Percentiles rank a stretch among this genome's conserved stretches.
These are phyloP conservation scores for Pogoniulus pusillus DNA, from an alignment of 2,797 vertebrate species.

Conservation along the genomic window DNA sequence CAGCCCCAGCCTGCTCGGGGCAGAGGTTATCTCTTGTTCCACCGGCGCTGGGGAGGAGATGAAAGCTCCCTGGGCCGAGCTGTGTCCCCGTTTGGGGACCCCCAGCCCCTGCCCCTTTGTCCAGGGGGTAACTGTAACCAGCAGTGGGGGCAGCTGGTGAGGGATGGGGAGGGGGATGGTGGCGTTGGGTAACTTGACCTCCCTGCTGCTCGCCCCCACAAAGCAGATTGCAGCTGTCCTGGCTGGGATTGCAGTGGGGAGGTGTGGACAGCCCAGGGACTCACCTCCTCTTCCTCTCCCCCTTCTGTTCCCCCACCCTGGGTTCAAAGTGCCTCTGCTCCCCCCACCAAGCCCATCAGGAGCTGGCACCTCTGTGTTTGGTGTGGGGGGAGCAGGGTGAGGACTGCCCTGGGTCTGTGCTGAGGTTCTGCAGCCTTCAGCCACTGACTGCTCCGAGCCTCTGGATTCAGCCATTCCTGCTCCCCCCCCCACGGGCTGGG, in stretches of 20 bases:
- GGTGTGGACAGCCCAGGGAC: not conserved
- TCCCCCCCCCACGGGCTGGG: not conserved
- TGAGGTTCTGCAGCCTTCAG: not conserved
- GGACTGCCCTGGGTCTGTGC: not conserved
- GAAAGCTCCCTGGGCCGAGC: not conserved
- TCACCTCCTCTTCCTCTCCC: not conserved
- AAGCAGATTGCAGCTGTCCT: not conserved
- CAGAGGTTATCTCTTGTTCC: not conserved
- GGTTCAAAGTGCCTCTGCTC: not conserved
- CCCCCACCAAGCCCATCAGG: not conserved
- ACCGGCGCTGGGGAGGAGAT: not conserved
- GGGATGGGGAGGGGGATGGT: not conserved
- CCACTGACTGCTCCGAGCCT: fast-evolving
- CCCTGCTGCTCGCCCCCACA: not conserved
- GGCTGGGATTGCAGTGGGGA: not conserved
- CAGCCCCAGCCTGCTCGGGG: not conserved
- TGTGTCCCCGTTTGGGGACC: not conserved
- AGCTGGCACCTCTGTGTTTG: not conserved
- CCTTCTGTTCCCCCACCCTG: no score
- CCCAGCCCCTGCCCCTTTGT: conserved; percentile 5
- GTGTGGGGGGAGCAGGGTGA: fast-evolving
- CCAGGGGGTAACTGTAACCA: not conserved
- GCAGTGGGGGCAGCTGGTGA: not conserved
- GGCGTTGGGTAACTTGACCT: not conserved
- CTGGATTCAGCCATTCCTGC: not conserved